Percentiles rank a stretch among this genome's conserved stretches.
phyloP scores from a whole-genome alignment of 1,140 invertebrate genomes.

The Paraescarpia echinospica region DNA sequence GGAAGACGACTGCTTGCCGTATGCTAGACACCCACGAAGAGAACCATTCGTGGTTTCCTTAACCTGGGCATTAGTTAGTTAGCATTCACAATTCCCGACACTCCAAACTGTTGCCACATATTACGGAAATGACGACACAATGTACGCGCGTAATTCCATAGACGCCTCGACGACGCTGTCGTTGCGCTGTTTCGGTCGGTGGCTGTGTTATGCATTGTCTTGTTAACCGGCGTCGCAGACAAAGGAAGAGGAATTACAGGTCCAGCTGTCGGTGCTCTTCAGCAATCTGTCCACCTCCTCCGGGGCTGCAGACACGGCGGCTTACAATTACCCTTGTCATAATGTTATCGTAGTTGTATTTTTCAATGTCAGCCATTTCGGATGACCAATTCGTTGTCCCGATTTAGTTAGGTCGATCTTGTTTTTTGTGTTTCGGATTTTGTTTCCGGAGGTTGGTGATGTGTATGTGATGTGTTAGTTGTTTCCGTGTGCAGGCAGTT shows the following conservation, averaged over 20 bases:
- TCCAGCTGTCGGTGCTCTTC: not conserved
- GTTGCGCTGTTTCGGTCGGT: not conserved
- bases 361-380: not conserved
- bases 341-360: not conserved
- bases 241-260: conserved; percentile 5
- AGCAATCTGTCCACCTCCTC: not conserved
- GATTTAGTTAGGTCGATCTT: not conserved
- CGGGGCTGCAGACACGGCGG: not conserved
- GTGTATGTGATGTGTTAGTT: too few relatives aligned
- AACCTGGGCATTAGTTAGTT: not conserved
- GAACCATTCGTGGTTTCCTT: not conserved
- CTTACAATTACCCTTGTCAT: not conserved
- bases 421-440: not conserved
- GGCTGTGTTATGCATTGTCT: not conserved
- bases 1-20: not conserved
- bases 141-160: not conserved
- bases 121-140: not conserved
- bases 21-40: not conserved
- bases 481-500: too few relatives aligned
- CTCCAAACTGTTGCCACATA: not conserved
- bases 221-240: not conserved
- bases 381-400: not conserved
- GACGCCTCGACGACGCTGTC: not conserved
- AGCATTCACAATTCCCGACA: not conserved
- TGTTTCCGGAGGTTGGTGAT: not conserved